Base-by-base conservation (phyloP, 37 sponge, comb jelly and placozoan genomes). In the Theonella swinhoei region DNA sequence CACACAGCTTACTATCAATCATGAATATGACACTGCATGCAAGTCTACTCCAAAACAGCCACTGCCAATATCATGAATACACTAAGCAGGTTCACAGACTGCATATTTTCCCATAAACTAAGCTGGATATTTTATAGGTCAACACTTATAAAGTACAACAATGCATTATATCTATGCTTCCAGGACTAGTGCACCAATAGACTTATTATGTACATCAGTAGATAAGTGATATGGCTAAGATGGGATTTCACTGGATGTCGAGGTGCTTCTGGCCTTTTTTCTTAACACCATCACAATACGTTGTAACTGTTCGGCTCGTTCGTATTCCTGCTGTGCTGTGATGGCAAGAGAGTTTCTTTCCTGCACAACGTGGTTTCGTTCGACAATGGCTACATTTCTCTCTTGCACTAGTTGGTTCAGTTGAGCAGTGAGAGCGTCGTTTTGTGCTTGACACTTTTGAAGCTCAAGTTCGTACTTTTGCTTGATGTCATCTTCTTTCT, bases 401-500 rank as follows among this genome's bases (percentile, higher is more conserved):
- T 86, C 87, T 33, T 72, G 47, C 0, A 85, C 20, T n/a, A 70
- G 31, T 14, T 70, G 71, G 35, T 70, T 68, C 1, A 77, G 43
- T 30, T 77, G 59, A 22, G 76, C 67, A 26, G 61, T 60, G 22
- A 77, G 61, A 32, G n/a, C 19, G 39, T 23, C 62, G 36, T 33
- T 68, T 26, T 85, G 71, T 0, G 42, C 23, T 19, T 70, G 60
- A 3, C 8, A 60, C 28, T 31, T 58, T 63, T 61, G 60, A 14
- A 88, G 28, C 39, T 82, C 63, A 22, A n/a, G 31, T 32, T 76
- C 83, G 64, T 82, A 82, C 73, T 82, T 71, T 17, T 25, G 25
- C 33, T 70, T 76, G 32, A 88, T 77, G 1, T 88, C 89, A 7
- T 71, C 78, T 40, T 88, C 89, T 32, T 82, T 82, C 24, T 71